Evolutionary conservation across 1,140 invertebrate genomes (phyloP).

Genomic region (Aradophagus sp.): DNA sequence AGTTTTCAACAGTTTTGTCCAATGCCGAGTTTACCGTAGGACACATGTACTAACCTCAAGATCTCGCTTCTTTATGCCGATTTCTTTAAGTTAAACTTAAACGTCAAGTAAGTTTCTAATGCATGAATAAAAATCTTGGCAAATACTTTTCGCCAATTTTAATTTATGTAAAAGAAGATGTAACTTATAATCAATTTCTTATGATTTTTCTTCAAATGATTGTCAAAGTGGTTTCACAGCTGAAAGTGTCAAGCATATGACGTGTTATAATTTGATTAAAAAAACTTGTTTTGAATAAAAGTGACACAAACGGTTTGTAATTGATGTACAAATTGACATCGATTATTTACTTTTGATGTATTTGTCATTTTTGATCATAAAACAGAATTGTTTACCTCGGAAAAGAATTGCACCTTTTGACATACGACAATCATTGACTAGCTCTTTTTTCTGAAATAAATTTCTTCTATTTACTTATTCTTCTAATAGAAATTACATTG

Average conservation of each 20-base stretch:
- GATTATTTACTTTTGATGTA: too few relatives aligned
- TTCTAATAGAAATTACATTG: too few relatives aligned
- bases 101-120: constrained; percentile 21
- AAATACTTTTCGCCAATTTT: background rate
- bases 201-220: too few relatives aligned
- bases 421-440: constrained; percentile 36
- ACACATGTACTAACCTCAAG: constrained; percentile 51
- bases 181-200: too few relatives aligned
- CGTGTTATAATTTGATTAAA: constrained; percentile 18
- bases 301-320: too few relatives aligned
- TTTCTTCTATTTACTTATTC: too few relatives aligned
- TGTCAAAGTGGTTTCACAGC: too few relatives aligned
- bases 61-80: constrained; percentile 5
- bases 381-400: too few relatives aligned
- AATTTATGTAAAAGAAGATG: constrained; percentile 4
- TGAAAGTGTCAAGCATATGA: constrained; percentile 26
- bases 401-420: constrained; percentile 20
- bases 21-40: constrained; percentile 12
- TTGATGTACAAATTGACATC: too few relatives aligned
- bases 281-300: constrained; percentile 22
- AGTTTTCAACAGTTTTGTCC: constrained; percentile 43
- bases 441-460: too few relatives aligned
- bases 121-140: too few relatives aligned
- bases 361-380: too few relatives aligned
- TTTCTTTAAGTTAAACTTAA: constrained; percentile 3